Evolutionary conservation across 2,113 vertebrate species (phyloP), one percentile per base, ranked within the genome.

Genomic region (Alosa alosa): DNA sequence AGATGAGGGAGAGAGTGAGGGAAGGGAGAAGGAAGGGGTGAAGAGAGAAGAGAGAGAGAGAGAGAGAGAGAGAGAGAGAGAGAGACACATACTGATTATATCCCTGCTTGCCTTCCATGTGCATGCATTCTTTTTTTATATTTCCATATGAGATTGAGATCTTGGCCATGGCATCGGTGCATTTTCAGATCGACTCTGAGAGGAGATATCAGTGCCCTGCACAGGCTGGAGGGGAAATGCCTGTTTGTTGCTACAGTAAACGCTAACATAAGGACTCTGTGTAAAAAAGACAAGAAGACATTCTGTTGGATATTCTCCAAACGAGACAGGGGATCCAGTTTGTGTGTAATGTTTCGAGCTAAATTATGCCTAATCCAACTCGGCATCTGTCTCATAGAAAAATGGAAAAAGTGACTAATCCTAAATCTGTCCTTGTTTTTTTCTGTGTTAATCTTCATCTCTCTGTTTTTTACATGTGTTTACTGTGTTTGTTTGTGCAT

Each of bases 301-400:
- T 72, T 7, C 64, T 36, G n/a, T 25, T 72, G 64, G n/a, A 1
- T 72, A 15, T 72, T 72, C 64, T 72, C 9, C n/a, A 3, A 72
- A 13, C 11, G 25, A 75, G 64, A 83, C 86, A 83, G 86, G 89
- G 83, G 86, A 86, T 88, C 87, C 60, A 68, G 89, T 91, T 90
- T 75, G 91, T 85, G 86, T 91, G 86, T 89, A 88, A 87, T 64
- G 50, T 84, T 75, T 87, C 25, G 82, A 86, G 83, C 88, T 91
- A 89, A 91, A 89, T 82, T 49, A 88, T 90, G 85, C 86, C 85
- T 86, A 86, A 91, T 93, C 90, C 84, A 87, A 46, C 87, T 39
- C 39, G 81, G 46, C 8, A 82, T 88, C 82, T 87, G 90, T 89
- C 90, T 72, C 7, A 41, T 85, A 87, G 88, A 49, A 91, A 89